Percentiles rank a stretch among this genome's conserved stretches.
Evolutionary conservation across 1,140 invertebrate species (phyloP).

Genomic region (Drosophila oshimai): DNA sequence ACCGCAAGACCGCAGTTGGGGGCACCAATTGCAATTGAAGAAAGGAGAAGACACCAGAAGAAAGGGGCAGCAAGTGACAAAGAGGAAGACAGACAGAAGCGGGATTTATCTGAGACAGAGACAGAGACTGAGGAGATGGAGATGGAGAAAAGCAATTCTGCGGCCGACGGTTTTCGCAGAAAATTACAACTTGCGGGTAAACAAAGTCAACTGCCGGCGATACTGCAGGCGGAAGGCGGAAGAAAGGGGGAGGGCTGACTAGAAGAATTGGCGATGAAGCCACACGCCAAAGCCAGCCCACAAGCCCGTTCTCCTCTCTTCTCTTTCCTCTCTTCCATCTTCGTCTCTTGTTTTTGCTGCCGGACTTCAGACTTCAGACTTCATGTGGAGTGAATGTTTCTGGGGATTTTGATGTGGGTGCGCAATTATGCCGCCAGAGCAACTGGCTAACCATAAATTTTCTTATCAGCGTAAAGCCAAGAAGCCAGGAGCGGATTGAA

Average conservation of each 20-base stretch:
- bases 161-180: slow-evolving; percentile 73
- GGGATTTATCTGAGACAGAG: slow-evolving; percentile 67
- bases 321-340: background rate
- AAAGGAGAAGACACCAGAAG: background rate
- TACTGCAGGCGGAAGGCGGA: background rate
- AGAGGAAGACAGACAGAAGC: slow-evolving; percentile 60
- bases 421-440: slow-evolving; percentile 77
- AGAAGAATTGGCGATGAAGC: slow-evolving; percentile 43
- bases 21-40: slow-evolving; percentile 35
- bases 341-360: slow-evolving; percentile 5
- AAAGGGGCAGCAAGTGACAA: background rate
- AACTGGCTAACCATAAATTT: slow-evolving; percentile 72
- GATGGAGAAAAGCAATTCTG: slow-evolving; percentile 69
- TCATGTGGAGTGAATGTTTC: slow-evolving; percentile 28
- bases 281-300: slow-evolving; percentile 64
- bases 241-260: background rate
- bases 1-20: slow-evolving; percentile 30
- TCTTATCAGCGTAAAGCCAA: slow-evolving; percentile 57
- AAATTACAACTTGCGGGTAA: slow-evolving; percentile 81
- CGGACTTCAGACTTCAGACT: too few species aligned
- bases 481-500: slow-evolving; percentile 46
- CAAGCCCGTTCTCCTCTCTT: slow-evolving; percentile 7
- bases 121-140: slow-evolving; percentile 18
- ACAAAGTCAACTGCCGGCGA: slow-evolving; percentile 70
- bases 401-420: slow-evolving; percentile 19